Evolutionary conservation across 2,888 invertebrate genomes (phyloP).

Genomic region (Folsomia manolachei): DNA sequence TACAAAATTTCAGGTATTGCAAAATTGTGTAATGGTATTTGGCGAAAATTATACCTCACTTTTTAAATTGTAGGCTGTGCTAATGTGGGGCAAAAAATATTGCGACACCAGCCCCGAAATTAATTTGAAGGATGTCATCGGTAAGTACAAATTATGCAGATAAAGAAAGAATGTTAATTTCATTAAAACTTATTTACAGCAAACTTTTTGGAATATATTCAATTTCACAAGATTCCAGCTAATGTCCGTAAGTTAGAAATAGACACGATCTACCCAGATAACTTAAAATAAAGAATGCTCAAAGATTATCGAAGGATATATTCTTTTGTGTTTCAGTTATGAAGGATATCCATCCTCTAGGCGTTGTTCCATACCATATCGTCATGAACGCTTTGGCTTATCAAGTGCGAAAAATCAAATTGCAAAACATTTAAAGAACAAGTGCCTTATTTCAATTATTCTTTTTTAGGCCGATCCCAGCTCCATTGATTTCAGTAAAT

Average conservation of each 20-base stretch:
- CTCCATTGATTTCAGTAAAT: conserved; percentile 91
- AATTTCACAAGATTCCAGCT: conserved; percentile 92
- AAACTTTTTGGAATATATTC: conserved; percentile 83
- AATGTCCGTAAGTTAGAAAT: no score
- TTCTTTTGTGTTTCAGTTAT: no score
- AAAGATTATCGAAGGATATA: no score
- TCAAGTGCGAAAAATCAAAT: conserved; percentile 12
- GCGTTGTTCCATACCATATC: conserved; percentile 82
- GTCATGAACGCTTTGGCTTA: conserved; percentile 52
- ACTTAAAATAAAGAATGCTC: no score
- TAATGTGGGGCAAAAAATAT: conserved; percentile 94
- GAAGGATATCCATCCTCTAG: conserved; percentile 85
- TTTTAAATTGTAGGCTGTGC: conserved; percentile 65
- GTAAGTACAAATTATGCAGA: conserved; percentile 51
- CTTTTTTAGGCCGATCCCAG: conserved; percentile 93
- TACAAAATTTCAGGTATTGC: conserved; percentile 81
- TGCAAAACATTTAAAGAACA: neutral
- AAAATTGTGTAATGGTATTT: neutral
- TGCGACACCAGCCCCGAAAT: conserved; percentile 80
- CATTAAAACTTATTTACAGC: conserved; percentile 20
- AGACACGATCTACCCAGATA: no score
- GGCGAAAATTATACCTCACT: neutral
- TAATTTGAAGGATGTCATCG: conserved; percentile 76
- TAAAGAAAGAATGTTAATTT: neutral
- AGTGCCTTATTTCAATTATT: neutral